These are phyloP conservation scores for Thamnophis elegans DNA, from an alignment of 2,797 vertebrate genomes.

Conservation along the genomic window DNA sequence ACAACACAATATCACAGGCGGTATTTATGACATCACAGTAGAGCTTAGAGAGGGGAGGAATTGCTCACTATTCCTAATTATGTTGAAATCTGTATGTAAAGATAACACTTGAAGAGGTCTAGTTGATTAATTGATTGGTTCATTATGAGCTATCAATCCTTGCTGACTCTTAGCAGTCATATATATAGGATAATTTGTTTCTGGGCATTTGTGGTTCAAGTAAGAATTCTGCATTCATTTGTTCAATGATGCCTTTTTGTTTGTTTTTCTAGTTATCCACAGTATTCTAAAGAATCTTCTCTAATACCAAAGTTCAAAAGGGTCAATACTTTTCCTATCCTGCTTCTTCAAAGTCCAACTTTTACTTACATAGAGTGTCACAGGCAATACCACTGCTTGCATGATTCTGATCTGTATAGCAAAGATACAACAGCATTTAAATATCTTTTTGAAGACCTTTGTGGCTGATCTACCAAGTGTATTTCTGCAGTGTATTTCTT, in stretches of 20 bases:
- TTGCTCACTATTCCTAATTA: background rate
- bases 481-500: background rate
- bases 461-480: background rate
- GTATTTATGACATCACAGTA: background rate
- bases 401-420: background rate
- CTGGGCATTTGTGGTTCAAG: background rate
- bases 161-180: no score
- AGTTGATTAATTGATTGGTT: background rate
- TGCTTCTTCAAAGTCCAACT: background rate
- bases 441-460: background rate
- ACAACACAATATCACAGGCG: background rate
- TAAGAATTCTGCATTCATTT: background rate
- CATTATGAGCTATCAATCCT: no score
- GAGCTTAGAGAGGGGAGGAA: background rate
- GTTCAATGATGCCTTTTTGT: background rate
- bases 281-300: background rate
- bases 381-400: background rate
- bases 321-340: background rate
- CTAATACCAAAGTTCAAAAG: background rate
- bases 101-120: background rate
- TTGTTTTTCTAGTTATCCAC: background rate
- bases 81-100: background rate
- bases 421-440: background rate
- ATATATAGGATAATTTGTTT: background rate
- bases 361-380: background rate